A percentile compares a stretch with the other conserved stretches of the same genome.
These are phyloP conservation scores for Teleopsis dalmanni DNA, from an alignment of 1,140 invertebrate genomes.

Conservation along the genomic window DNA sequence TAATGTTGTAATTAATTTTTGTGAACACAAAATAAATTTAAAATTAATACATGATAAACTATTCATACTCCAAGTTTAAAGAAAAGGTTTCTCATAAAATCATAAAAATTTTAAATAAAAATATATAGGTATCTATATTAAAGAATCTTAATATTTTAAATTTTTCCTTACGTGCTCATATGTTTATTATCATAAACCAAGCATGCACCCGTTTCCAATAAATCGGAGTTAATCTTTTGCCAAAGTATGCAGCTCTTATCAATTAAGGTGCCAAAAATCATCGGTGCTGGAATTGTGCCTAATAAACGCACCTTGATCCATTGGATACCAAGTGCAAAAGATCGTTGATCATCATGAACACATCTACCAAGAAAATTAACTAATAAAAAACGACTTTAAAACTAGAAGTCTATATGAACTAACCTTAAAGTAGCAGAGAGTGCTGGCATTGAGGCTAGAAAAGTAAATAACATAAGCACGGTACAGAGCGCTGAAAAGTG, in stretches of 20 bases:
- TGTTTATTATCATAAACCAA: slow-evolving; percentile 61
- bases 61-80: no score
- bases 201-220: slow-evolving; percentile 50
- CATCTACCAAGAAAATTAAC: slow-evolving; percentile 56
- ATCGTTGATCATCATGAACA: slow-evolving; percentile 71
- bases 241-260: slow-evolving; percentile 76
- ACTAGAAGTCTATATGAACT: slow-evolving; percentile 8
- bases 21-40: no score
- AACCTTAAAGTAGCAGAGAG: slow-evolving; percentile 67
- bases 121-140: neutral
- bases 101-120: no score
- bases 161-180: slow-evolving; percentile 55
- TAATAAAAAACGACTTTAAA: neutral
- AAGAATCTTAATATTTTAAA: neutral
- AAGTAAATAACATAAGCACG: slow-evolving; percentile 66
- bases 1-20: no score
- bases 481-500: slow-evolving; percentile 62
- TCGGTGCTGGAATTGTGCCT: slow-evolving; percentile 80
- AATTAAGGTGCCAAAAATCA: slow-evolving; percentile 76
- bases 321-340: slow-evolving; percentile 79
- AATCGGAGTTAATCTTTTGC: slow-evolving; percentile 52
- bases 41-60: no score
- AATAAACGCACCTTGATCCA: slow-evolving; percentile 73
- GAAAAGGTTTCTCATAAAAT: no score
- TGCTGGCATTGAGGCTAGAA: slow-evolving; percentile 69